Evolutionary conservation across 2,888 invertebrate species (phyloP), one percentile per base, ranked within the genome.

Genomic region (Quadroppia sp.): DNA sequence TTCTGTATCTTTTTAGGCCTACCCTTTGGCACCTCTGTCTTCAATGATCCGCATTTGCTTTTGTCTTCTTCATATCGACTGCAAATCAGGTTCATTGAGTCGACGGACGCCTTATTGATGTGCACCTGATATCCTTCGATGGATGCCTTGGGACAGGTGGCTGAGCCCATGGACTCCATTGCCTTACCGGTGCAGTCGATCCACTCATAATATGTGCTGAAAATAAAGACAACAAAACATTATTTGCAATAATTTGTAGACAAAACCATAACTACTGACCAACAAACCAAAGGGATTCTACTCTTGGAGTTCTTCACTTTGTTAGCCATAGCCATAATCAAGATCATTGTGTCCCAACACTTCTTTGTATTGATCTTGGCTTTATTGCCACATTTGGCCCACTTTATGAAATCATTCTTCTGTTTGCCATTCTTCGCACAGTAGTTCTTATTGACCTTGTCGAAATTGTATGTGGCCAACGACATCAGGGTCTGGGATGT

Each of bases 71-170:
- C 67, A 53, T 67, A 73, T 40, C 67, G 64, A 20, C 67, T 73
- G 36, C 73, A 73, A 30, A 73, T 73, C 23, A 73, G 25, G 50
- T 73, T 73, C 73, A 73, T 73, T 36, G 73, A 73, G 28, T 73
- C 73, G 32, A 73, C 67, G 11, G 67, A 67, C 25, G 73, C 67
- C 25, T 73, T 73, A 23, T 73, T 64, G 32, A 69, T 73, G 25
- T 67, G 53, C 6, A 42, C 15, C 9, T 25, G 69, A 45, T 69
- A 69, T 23, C 73, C 73, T 2, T 73, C 69, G 1, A 53, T 45
- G 15, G 73, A 20, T 20, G 20, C 67, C 23, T 64, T 11, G 25
- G 20, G 15, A 48, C 73, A 73, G n/a, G n/a, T 48, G 3, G 20
- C 1, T 17, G 28, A 4, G 13, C 48, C 42, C n/a, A 45, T 69